phyloP scores from a whole-genome alignment of 2,888 invertebrate genomes.

The Monochamus alternatus region DNA sequence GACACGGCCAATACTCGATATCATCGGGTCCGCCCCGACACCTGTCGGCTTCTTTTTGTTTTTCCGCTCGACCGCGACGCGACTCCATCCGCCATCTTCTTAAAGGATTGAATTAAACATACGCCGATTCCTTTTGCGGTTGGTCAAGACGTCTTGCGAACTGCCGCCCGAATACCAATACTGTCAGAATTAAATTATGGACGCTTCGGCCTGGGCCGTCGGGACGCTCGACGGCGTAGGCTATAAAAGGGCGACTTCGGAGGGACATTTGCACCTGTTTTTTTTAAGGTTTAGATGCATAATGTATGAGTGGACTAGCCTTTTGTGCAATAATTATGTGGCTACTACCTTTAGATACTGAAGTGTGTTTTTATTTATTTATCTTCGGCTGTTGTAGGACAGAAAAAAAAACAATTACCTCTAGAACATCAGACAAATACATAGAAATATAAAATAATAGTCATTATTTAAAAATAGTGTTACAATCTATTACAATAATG shows the following conservation, averaged over 20 bases:
- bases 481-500: too few species aligned
- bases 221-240: not conserved
- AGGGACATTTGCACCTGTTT: constrained; percentile 3
- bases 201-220: not conserved
- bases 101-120: constrained; percentile 62
- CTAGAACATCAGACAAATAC: too few species aligned
- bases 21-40: constrained; percentile 56
- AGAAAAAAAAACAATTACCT: too few species aligned
- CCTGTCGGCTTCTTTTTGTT: constrained; percentile 62
- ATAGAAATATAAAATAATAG: too few species aligned
- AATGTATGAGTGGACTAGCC: not conserved
- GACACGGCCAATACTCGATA: constrained; percentile 64
- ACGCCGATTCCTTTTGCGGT: constrained; percentile 49
- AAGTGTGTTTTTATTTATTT: too few species aligned
- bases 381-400: too few species aligned
- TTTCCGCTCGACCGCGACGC: constrained; percentile 50
- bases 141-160: constrained; percentile 47
- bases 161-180: constrained; percentile 18
- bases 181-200: constrained; percentile 17
- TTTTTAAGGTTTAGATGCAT: not conserved
- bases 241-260: not conserved
- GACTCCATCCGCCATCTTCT: constrained; percentile 58
- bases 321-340: too few species aligned
- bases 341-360: too few species aligned
- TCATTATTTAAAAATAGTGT: too few species aligned